Conservation (phyloP, 2,888 invertebrate genomes). For the Himalopsyche japonica region DNA sequence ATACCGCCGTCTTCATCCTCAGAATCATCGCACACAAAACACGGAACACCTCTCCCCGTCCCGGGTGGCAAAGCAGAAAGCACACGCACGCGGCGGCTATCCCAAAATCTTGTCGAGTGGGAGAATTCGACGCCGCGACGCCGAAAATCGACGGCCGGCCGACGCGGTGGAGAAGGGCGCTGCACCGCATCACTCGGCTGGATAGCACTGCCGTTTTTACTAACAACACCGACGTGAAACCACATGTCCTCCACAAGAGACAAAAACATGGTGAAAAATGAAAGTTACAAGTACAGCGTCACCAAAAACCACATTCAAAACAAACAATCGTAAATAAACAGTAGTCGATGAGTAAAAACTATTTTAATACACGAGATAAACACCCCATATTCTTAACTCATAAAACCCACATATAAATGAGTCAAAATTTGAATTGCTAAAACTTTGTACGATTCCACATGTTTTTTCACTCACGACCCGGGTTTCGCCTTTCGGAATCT, state of each 20-base stretch:
- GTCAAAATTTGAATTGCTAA: too few relatives aligned
- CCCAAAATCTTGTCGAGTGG: neutral
- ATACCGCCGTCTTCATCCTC: slow-evolving; percentile 2
- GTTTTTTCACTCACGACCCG: too few relatives aligned
- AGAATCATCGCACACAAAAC: too few relatives aligned
- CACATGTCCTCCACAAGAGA: neutral
- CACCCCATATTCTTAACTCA: too few relatives aligned
- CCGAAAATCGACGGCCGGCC: neutral
- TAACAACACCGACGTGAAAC: neutral
- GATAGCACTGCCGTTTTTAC: neutral
- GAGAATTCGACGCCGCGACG: neutral
- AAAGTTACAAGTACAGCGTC: too few relatives aligned
- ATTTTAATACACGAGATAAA: too few relatives aligned
- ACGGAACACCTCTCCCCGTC: neutral
- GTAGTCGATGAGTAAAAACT: too few relatives aligned
- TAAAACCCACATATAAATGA: too few relatives aligned
- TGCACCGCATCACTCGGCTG: neutral
- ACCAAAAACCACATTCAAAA: too few relatives aligned
- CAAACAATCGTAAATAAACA: too few relatives aligned
- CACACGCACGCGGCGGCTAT: neutral
- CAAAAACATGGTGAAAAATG: neutral
- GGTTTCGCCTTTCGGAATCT: too few relatives aligned
- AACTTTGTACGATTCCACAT: too few relatives aligned
- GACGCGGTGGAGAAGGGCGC: neutral
- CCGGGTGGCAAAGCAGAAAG: neutral